phyloP scores from a whole-genome alignment of 2,888 invertebrate genomes.

The Drosophila maculinotata region DNA sequence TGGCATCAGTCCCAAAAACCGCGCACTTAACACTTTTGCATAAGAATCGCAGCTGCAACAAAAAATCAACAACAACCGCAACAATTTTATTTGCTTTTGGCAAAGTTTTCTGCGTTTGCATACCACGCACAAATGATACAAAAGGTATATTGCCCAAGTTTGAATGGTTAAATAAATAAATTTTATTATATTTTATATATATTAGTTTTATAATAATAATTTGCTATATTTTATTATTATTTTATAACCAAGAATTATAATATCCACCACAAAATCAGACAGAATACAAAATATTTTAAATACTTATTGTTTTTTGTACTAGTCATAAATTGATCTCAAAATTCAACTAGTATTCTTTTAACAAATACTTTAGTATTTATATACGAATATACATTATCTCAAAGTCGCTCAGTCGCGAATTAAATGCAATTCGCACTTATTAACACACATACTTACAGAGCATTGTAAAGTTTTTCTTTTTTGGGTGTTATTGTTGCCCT shows the following conservation, averaged over 20 bases:
- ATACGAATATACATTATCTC: conserved; percentile 2
- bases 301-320: no score
- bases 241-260: no score
- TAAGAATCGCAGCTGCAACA: conserved; percentile 67
- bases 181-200: no score
- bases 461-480: conserved; percentile 68
- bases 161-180: no score
- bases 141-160: neutral
- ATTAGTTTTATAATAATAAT: no score
- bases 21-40: conserved; percentile 72
- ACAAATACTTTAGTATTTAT: no score
- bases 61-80: conserved; percentile 13
- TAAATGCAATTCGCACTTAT: conserved; percentile 41
- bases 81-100: conserved; percentile 59
- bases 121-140: conserved; percentile 11
- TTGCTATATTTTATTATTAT: no score
- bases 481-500: conserved; percentile 69
- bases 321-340: no score
- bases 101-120: conserved; percentile 50
- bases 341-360: no score
- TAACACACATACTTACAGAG: conserved; percentile 22
- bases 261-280: no score
- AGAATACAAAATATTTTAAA: no score
- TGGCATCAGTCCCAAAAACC: conserved; percentile 42
- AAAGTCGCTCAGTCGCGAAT: conserved; percentile 10